Percentiles rank a stretch among this genome's conserved stretches.
Evolutionary conservation across 2,113 vertebrate species (phyloP).

Genomic region (Oreochromis aureus): DNA sequence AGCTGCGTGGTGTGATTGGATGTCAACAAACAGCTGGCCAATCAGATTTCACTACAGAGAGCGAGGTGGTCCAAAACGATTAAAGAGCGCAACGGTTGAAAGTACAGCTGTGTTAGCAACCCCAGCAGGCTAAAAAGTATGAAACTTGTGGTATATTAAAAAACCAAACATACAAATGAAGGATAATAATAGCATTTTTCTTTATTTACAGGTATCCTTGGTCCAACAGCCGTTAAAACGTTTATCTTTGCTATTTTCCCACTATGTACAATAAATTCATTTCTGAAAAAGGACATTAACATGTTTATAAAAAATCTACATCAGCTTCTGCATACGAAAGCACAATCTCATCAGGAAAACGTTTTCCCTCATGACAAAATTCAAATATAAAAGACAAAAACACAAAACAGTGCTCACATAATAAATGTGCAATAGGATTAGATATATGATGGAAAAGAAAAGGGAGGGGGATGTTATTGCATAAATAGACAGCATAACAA

Average conservation of each 20-base stretch:
- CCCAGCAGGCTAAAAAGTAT: not conserved
- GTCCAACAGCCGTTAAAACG: not conserved
- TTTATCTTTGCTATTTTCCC: not conserved
- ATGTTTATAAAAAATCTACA: not conserved
- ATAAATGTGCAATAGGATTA: slow-evolving; percentile 15
- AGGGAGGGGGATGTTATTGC: not conserved
- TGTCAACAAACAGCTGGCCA: slow-evolving; percentile 38
- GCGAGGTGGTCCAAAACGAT: not conserved
- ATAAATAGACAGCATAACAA: slow-evolving; percentile 31
- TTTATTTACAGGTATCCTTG: slow-evolving; percentile 19
- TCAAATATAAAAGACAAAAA: not conserved
- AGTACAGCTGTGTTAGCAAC: not conserved
- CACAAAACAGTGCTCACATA: not conserved
- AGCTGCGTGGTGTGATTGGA: slow-evolving; percentile 59
- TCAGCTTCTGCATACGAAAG: not conserved
- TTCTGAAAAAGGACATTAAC: not conserved
- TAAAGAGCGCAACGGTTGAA: not conserved
- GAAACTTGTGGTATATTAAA: not conserved
- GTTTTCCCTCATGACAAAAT: not conserved
- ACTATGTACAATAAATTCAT: not conserved
- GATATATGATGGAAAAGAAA: not conserved
- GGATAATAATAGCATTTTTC: not conserved
- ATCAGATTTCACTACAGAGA: slow-evolving; percentile 34
- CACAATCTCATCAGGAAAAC: not conserved
- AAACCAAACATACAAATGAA: not conserved